Evolutionary conservation across 2,797 vertebrate species (phyloP).

Genomic region (Myotis pilosus): DNA sequence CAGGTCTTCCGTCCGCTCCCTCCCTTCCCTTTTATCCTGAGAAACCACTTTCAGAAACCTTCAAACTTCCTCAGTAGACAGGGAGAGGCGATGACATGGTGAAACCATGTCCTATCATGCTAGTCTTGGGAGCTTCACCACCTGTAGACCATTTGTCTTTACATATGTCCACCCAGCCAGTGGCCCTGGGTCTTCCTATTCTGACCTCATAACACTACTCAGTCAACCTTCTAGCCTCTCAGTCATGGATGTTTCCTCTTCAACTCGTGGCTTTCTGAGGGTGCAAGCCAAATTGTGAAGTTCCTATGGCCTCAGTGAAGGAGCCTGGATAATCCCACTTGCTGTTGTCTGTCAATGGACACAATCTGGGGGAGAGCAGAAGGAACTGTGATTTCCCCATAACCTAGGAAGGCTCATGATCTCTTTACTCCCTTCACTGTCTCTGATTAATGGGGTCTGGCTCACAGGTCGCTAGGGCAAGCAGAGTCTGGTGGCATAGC

Average conservation of each 20-base stretch:
- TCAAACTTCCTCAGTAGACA: neutral
- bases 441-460: neutral
- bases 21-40: neutral
- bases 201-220: neutral
- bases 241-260: neutral
- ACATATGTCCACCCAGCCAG: neutral
- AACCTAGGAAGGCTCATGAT: neutral
- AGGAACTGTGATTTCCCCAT: neutral
- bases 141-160: neutral
- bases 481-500: neutral
- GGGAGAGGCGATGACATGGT: neutral
- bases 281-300: neutral
- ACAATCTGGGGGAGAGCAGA: neutral
- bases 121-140: neutral
- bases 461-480: neutral
- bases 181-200: neutral
- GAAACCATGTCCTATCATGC: neutral
- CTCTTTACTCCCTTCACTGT: neutral
- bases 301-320: neutral
- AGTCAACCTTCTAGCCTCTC: neutral
- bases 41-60: slow-evolving; percentile 20
- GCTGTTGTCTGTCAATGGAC: neutral
- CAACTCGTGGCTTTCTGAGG: neutral
- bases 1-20: neutral
- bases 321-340: neutral